These are phyloP conservation scores for Hapalemur alaotrensis DNA, from an alignment of 2,797 vertebrate genomes.

Conservation along the genomic window DNA sequence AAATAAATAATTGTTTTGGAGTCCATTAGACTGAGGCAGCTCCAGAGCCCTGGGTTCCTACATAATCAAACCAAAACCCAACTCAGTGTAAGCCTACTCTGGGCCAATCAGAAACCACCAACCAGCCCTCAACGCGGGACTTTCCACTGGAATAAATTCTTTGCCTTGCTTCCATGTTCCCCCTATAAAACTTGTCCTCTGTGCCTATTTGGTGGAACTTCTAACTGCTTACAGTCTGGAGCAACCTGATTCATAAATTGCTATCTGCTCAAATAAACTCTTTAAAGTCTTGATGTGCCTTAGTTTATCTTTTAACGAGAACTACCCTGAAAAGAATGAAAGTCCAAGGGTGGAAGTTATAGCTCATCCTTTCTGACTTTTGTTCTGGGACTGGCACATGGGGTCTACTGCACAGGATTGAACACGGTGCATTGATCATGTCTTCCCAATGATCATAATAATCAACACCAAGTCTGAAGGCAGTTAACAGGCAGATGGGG, in stretches of 20 bases:
- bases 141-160: neutral
- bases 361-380: neutral
- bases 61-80: neutral
- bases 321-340: neutral
- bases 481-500: neutral
- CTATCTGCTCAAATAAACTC: neutral
- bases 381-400: neutral
- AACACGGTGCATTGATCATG: neutral
- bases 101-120: neutral
- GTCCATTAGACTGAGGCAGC: neutral
- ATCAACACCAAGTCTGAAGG: conserved; percentile 27
- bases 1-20: neutral
- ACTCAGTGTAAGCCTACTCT: neutral
- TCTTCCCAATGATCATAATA: neutral
- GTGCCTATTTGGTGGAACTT: neutral
- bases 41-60: neutral
- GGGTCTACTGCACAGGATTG: neutral
- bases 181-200: neutral
- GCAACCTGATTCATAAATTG: neutral
- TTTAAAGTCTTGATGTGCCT: neutral
- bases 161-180: neutral
- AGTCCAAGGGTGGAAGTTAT: neutral
- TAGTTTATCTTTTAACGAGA: neutral
- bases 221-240: neutral
- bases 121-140: neutral